Conservation (phyloP, 2,797 vertebrate genomes). For the Labeo calbasu region DNA sequence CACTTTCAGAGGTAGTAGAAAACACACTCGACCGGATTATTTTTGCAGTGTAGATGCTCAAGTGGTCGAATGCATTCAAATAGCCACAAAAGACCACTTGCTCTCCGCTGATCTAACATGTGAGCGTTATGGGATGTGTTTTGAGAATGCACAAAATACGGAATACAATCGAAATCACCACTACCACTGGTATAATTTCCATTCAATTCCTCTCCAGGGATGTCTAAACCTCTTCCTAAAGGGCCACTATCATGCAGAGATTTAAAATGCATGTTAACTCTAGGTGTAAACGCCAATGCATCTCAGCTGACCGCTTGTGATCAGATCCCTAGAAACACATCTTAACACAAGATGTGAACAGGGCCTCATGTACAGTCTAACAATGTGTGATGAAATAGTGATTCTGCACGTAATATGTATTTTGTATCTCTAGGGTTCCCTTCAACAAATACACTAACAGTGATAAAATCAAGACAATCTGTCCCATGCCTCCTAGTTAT, state of each 20-base stretch:
- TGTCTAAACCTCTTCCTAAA: too few relatives aligned
- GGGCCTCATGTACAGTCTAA: neutral
- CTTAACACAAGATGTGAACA: neutral
- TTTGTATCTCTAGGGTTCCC: slow-evolving; percentile 3
- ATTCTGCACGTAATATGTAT: neutral
- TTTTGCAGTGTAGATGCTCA: neutral
- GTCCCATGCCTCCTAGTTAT: slow-evolving; percentile 10
- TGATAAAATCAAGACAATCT: slow-evolving; percentile 33
- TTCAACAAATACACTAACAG: slow-evolving; percentile 6
- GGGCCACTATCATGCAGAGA: too few relatives aligned
- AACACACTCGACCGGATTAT: neutral
- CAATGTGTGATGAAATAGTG: neutral
- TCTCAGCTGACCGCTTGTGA: too few relatives aligned
- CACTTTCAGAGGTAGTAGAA: neutral
- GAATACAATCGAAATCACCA: neutral
- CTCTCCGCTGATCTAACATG: neutral
- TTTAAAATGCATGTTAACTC: too few relatives aligned
- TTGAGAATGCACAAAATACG: neutral
- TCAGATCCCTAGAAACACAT: neutral
- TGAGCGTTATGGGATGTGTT: neutral
- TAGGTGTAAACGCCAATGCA: too few relatives aligned
- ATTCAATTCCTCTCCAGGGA: too few relatives aligned
- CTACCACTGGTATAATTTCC: too few relatives aligned
- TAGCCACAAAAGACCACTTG: neutral
- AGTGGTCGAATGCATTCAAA: neutral